Percentiles rank a stretch among this genome's conserved stretches.
Evolutionary conservation across 2,888 invertebrate genomes (phyloP).

Genomic region (Chromoteleia sp.): DNA sequence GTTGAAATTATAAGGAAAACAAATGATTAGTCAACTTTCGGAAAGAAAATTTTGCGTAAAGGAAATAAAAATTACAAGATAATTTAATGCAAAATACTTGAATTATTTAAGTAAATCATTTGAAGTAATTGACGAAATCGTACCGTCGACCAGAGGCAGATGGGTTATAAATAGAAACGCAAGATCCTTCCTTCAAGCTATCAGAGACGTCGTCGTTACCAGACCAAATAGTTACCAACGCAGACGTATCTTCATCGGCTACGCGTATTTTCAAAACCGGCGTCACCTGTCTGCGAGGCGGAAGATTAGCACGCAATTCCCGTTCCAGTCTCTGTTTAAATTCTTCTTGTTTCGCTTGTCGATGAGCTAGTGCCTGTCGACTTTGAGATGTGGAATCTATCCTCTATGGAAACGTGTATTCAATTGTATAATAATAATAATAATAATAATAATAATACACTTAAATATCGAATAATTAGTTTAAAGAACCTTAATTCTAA

Average conservation of each 20-base stretch:
- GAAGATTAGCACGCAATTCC: slow-evolving; percentile 77
- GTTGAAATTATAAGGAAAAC: no score
- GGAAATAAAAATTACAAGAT: not conserved
- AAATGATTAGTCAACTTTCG: no score
- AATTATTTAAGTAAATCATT: slow-evolving; percentile 25
- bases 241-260: slow-evolving; percentile 83
- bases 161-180: slow-evolving; percentile 87
- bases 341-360: slow-evolving; percentile 73
- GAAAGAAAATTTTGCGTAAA: no score
- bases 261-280: slow-evolving; percentile 85
- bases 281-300: slow-evolving; percentile 82
- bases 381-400: slow-evolving; percentile 83
- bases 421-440: no score
- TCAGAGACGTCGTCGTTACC: slow-evolving; percentile 87
- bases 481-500: no score
- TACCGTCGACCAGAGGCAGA: slow-evolving; percentile 85
- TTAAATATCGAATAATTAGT: not conserved
- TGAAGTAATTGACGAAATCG: slow-evolving; percentile 63
- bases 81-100: not conserved
- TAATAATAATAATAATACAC: slow-evolving; percentile 4
- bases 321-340: slow-evolving; percentile 77
- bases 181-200: slow-evolving; percentile 87
- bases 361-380: slow-evolving; percentile 83
- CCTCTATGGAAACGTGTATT: slow-evolving; percentile 79
- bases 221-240: slow-evolving; percentile 89